phyloP scores from a whole-genome alignment of 2,888 invertebrate species.

The Blastobasis adustella region DNA sequence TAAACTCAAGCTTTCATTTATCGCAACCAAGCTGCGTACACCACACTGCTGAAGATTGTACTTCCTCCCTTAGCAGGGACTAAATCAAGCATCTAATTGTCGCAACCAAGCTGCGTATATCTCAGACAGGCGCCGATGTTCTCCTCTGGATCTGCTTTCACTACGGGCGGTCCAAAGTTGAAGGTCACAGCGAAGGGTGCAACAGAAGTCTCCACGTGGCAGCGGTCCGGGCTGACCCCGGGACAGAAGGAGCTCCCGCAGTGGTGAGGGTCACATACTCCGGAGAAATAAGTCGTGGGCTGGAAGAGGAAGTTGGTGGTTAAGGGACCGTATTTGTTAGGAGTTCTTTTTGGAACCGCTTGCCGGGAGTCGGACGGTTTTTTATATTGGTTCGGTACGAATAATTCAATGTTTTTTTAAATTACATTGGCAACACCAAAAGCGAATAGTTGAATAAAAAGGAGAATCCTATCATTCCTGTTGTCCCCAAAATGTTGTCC shows the following conservation, averaged over 20 bases:
- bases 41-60: too few relatives aligned
- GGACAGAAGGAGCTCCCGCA: slow-evolving; percentile 85
- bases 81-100: slow-evolving; percentile 23
- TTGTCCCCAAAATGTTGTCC: too few relatives aligned
- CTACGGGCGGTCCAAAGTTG: slow-evolving; percentile 81
- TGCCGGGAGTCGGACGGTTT: slow-evolving; percentile 3
- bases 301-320: slow-evolving; percentile 31
- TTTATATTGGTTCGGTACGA: not conserved
- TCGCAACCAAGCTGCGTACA: too few relatives aligned
- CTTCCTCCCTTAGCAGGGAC: too few relatives aligned
- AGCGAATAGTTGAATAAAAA: too few relatives aligned
- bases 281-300: slow-evolving; percentile 74
- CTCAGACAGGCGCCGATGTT: slow-evolving; percentile 87
- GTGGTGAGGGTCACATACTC: slow-evolving; percentile 85
- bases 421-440: slow-evolving; percentile 7
- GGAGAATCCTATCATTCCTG: not conserved
- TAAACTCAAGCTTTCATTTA: too few relatives aligned
- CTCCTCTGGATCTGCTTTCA: slow-evolving; percentile 84
- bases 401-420: slow-evolving; percentile 11
- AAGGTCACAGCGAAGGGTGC: slow-evolving; percentile 86
- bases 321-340: not conserved
- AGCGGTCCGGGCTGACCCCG: slow-evolving; percentile 52
- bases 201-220: slow-evolving; percentile 83
- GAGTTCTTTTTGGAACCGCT: not conserved
- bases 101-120: slow-evolving; percentile 83